Percentiles rank a stretch among this genome's conserved stretches.
These are phyloP conservation scores for Capitulum mitella DNA, from an alignment of 2,888 invertebrate genomes.

Conservation along the genomic window DNA sequence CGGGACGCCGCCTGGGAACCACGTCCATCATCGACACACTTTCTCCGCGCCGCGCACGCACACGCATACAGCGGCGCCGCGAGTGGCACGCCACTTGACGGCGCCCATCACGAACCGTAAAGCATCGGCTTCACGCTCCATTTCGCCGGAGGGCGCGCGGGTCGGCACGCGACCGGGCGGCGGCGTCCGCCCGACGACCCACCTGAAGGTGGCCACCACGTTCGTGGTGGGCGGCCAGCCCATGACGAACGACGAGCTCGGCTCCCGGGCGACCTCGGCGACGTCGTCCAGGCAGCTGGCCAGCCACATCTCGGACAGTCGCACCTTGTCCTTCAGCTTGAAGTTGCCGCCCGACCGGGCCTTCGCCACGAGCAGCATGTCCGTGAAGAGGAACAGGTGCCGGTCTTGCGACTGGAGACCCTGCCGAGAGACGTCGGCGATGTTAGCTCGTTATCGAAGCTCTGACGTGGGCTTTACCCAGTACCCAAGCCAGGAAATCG, in stretches of 20 bases:
- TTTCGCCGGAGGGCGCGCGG: no score
- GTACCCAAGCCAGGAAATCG: no score
- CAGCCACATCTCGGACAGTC: slow-evolving; percentile 76
- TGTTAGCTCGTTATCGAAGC: no score
- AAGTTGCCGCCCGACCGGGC: slow-evolving; percentile 72
- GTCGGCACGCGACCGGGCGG: no score
- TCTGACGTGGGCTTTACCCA: no score
- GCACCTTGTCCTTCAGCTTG: slow-evolving; percentile 74
- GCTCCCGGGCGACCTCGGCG: slow-evolving; percentile 51
- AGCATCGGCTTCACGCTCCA: no score
- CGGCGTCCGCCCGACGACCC: no score
- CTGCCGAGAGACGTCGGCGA: slow-evolving; percentile 46
- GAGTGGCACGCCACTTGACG: background rate
- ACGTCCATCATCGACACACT: slow-evolving; percentile 2
- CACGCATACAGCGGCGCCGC: background rate
- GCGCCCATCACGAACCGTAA: no score
- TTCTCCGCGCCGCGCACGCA: background rate
- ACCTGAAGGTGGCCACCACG: slow-evolving; percentile 57
- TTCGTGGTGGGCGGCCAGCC: slow-evolving; percentile 78
- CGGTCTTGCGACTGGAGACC: slow-evolving; percentile 61
- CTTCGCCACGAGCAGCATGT: slow-evolving; percentile 75
- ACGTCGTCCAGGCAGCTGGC: slow-evolving; percentile 62
- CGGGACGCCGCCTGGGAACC: background rate
- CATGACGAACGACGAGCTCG: slow-evolving; percentile 69
- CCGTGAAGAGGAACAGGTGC: slow-evolving; percentile 80